A percentile compares a stretch with the other conserved stretches of the same genome.
These are phyloP conservation scores for Ruditapes philippinarum DNA, from an alignment of 1,140 invertebrate genomes.

Conservation along the genomic window DNA sequence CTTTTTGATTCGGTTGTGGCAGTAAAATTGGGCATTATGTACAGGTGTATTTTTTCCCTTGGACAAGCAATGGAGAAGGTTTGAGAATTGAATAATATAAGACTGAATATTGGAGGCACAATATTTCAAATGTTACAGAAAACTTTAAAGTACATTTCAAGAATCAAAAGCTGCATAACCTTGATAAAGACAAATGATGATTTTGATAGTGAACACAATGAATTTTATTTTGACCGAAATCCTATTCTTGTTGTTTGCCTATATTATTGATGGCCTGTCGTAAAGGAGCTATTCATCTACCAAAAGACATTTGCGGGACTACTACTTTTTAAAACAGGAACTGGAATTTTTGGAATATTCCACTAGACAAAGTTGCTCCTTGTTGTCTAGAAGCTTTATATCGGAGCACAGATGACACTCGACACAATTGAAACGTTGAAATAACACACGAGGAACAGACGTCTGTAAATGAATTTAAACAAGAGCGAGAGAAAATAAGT, in stretches of 20 bases:
- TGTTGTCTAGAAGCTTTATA: slow-evolving; percentile 56
- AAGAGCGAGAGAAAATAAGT: too few relatives aligned
- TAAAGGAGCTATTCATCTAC: slow-evolving; percentile 91
- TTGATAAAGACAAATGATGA: neutral
- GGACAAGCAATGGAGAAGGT: too few relatives aligned
- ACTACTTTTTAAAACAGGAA: slow-evolving; percentile 64
- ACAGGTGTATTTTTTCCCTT: too few relatives aligned
- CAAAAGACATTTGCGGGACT: slow-evolving; percentile 72
- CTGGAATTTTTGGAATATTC: slow-evolving; percentile 46
- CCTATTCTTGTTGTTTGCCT: slow-evolving; percentile 96
- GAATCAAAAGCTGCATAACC: neutral
- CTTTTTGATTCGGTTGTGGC: too few relatives aligned
- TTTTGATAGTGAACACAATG: neutral
- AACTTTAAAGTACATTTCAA: neutral
- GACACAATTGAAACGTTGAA: too few relatives aligned
- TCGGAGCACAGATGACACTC: neutral
- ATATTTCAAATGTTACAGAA: neutral
- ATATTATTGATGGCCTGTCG: slow-evolving; percentile 98
- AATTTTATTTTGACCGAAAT: slow-evolving; percentile 96
- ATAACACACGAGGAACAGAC: too few relatives aligned
- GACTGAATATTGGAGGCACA: neutral
- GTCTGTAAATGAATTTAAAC: too few relatives aligned
- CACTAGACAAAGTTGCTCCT: neutral
- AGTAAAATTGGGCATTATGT: too few relatives aligned
- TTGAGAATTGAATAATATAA: too few relatives aligned